These are phyloP conservation scores for Tor tambroides DNA, from an alignment of 2,113 vertebrate species.

Conservation along the genomic window DNA sequence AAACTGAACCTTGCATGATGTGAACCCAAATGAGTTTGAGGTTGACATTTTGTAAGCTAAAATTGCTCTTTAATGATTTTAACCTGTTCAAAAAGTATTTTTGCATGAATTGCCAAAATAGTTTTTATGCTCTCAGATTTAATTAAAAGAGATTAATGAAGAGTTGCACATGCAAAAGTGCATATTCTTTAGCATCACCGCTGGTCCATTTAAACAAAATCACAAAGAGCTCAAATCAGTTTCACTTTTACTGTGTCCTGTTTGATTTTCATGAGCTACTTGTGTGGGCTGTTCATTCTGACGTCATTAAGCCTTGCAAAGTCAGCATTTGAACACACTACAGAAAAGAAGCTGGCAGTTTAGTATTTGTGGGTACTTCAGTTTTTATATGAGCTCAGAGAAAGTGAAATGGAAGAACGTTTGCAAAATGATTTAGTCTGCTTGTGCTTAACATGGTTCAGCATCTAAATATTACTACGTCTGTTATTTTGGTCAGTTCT, in stretches of 20 bases:
- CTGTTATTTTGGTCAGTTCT: not conserved
- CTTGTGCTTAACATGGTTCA: not conserved
- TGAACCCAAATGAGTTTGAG: not conserved
- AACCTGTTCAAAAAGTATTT: too few species aligned
- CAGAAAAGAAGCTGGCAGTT: too few species aligned
- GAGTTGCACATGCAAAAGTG: not conserved
- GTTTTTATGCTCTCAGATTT: too few species aligned
- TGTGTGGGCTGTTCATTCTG: conserved; percentile 8
- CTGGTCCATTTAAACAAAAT: not conserved
- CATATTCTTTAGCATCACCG: not conserved
- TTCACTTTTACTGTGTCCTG: not conserved
- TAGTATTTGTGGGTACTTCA: too few species aligned
- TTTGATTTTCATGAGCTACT: conserved; percentile 23
- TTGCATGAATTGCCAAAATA: too few species aligned
- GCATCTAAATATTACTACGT: not conserved
- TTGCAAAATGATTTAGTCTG: not conserved
- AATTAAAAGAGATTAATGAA: not conserved
- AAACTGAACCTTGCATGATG: not conserved
- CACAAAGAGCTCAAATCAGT: not conserved
- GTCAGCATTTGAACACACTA: not conserved
- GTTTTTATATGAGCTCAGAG: not conserved
- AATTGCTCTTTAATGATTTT: too few species aligned
- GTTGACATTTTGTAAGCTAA: not conserved
- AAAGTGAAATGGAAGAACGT: not conserved
- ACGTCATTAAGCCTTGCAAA: not conserved